These are phyloP conservation scores for Drosophila sucinea DNA, from an alignment of 1,140 invertebrate species.

Conservation along the genomic window DNA sequence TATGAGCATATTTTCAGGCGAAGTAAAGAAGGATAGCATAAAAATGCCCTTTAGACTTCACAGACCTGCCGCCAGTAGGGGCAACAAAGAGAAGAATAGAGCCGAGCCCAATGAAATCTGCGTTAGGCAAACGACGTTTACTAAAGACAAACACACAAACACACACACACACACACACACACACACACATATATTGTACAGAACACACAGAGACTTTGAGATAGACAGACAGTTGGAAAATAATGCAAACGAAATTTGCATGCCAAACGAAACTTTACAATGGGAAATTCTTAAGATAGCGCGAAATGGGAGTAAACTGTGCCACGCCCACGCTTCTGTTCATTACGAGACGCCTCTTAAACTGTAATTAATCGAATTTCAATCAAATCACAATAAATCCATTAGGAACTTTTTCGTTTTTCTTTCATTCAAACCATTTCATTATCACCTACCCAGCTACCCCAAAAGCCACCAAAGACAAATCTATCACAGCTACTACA, in stretches of 20 bases:
- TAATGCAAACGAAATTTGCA: conserved; percentile 29
- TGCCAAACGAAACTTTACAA: conserved; percentile 49
- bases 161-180: background rate
- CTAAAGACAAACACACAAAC: conserved; percentile 30
- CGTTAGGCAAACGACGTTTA: conserved; percentile 41
- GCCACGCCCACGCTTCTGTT: background rate
- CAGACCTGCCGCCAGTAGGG: conserved; percentile 20
- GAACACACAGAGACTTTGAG: conserved; percentile 12
- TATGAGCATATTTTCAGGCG: conserved; percentile 1
- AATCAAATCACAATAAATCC: conserved; percentile 47
- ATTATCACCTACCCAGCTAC: background rate
- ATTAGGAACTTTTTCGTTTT: conserved; percentile 35
- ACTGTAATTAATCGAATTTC: conserved; percentile 57
- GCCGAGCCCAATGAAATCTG: conserved; percentile 41
- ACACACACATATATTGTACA: conserved; percentile 6
- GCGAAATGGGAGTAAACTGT: background rate
- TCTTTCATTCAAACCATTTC: conserved; percentile 8
- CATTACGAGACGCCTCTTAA: conserved; percentile 2
- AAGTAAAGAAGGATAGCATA: background rate
- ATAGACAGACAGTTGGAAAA: conserved; percentile 19
- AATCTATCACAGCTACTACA: conserved; percentile 13
- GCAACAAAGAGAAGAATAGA: conserved; percentile 20
- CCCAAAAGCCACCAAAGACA: background rate
- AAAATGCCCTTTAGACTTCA: background rate
- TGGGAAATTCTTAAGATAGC: conserved; percentile 23